Evolutionary conservation across 2,797 vertebrate genomes (phyloP), one percentile per base, ranked within the genome.

Genomic region (Coranthus polyacanthus): DNA sequence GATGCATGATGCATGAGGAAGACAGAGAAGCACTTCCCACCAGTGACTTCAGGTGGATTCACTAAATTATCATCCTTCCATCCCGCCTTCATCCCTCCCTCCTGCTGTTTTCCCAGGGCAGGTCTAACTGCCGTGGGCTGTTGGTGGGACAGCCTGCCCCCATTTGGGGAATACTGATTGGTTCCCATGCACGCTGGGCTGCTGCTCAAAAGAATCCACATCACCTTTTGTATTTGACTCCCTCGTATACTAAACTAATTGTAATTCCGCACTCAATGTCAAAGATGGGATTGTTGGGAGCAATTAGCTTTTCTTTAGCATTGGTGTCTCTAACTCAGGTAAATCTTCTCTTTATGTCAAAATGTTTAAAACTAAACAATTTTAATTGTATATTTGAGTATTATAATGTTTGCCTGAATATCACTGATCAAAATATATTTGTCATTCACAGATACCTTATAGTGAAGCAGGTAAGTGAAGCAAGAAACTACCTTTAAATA

Each of bases 211-310:
- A 92, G 88, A 89, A 89, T 88, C 78, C 81, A 85, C 76, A 76
- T 43, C 85, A 89, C 55, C 80, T 89, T 93, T 93, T 93, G 88
- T 89, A 75, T 91, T 86, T 61, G 82, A 73, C 76, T 84, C 60
- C 69, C 88, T 87, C 85, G 58, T 86, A 91, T 81, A 85, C 75
- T 79, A 82, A 92, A 89, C 80, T 88, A 88, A 90, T 90, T 89
- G 82, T 87, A 85, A 90, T 84, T 72, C 63, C 7, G 12, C 82
- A 68, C 65, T 92, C 85, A 86, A 66, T 75, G 80, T 89, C 81
- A 92, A 92, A 89, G 82, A 94, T 94, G 94, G 90, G 89, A 90
- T 89, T 75, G 70, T 72, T 90, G 78, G 85, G 83, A 88, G 87
- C 87, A 29, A 61, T 93, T 84, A 37, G 87, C 55, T 85, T 94